A percentile compares a stretch with the other conserved stretches of the same genome.
phyloP scores from a whole-genome alignment of 2,888 invertebrate genomes.

The Hyposoter didymator region DNA sequence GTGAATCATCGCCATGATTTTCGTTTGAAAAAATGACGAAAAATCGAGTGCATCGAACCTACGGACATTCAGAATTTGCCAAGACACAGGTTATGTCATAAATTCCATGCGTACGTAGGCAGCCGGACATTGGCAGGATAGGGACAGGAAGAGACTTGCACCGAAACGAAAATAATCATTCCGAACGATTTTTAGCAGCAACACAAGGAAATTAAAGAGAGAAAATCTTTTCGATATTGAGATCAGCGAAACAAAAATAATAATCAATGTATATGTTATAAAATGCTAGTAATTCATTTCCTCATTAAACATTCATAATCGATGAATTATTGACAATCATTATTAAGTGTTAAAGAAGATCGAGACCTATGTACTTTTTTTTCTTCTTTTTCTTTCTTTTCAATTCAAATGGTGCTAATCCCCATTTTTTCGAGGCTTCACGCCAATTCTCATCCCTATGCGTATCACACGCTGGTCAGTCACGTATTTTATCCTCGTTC shows the following conservation, averaged over 20 bases:
- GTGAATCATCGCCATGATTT: constrained; percentile 12
- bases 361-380: background rate
- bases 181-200: background rate
- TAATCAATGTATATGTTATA: background rate
- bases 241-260: background rate
- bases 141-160: constrained; percentile 43
- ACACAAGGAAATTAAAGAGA: background rate
- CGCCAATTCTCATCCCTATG: constrained; percentile 49
- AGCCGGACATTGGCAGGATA: constrained; percentile 39
- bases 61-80: constrained; percentile 69
- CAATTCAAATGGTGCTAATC: constrained; percentile 34
- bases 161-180: background rate
- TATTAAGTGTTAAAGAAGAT: background rate
- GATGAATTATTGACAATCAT: constrained; percentile 6
- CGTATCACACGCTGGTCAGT: constrained; percentile 37
- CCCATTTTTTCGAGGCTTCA: constrained; percentile 19
- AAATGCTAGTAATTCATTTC: constrained; percentile 2
- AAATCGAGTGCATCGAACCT: constrained; percentile 61
- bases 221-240: background rate
- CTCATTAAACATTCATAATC: constrained; percentile 7
- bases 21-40: constrained; percentile 69
- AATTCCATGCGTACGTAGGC: constrained; percentile 51
- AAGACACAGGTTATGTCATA: constrained; percentile 53
- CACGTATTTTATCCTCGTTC: background rate
- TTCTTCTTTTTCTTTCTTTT: background rate